Conservation (phyloP, 2,888 invertebrate species). For the Flabesymbios commensalis region DNA sequence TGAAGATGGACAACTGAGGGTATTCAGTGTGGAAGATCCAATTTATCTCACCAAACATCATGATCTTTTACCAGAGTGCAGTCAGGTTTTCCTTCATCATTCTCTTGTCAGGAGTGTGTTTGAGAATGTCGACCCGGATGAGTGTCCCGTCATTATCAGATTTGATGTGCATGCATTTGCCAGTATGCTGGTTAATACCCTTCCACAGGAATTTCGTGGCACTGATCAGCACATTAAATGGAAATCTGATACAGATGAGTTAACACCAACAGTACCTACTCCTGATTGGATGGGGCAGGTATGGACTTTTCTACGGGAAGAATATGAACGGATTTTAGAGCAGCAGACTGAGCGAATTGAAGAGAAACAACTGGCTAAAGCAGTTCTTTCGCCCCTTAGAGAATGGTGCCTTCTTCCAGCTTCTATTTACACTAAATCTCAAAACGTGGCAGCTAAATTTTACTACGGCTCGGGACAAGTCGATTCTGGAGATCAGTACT, state of each 20-base stretch:
- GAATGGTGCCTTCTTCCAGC: slow-evolving; percentile 38
- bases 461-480: too few species aligned
- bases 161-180: slow-evolving; percentile 34
- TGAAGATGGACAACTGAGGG: slow-evolving; percentile 33
- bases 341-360: slow-evolving; percentile 4
- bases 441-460: too few species aligned
- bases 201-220: slow-evolving; percentile 8
- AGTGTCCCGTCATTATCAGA: slow-evolving; percentile 27
- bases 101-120: slow-evolving; percentile 27
- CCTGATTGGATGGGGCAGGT: slow-evolving; percentile 29
- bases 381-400: slow-evolving; percentile 25
- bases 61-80: slow-evolving; percentile 32
- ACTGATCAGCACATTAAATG: slow-evolving; percentile 11
- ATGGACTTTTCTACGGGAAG: slow-evolving; percentile 32
- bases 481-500: slow-evolving; percentile 1
- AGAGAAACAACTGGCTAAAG: slow-evolving; percentile 13
- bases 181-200: slow-evolving; percentile 24
- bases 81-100: slow-evolving; percentile 33
- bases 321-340: slow-evolving; percentile 25
- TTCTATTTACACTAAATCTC: not conserved
- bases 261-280: slow-evolving; percentile 21
- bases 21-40: slow-evolving; percentile 29
- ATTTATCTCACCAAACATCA: slow-evolving; percentile 31
- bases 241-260: slow-evolving; percentile 8
- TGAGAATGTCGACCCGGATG: slow-evolving; percentile 24